Percentiles rank a stretch among this genome's conserved stretches.
phyloP scores from a whole-genome alignment of 2,888 invertebrate species.

The Tethea ocularis region DNA sequence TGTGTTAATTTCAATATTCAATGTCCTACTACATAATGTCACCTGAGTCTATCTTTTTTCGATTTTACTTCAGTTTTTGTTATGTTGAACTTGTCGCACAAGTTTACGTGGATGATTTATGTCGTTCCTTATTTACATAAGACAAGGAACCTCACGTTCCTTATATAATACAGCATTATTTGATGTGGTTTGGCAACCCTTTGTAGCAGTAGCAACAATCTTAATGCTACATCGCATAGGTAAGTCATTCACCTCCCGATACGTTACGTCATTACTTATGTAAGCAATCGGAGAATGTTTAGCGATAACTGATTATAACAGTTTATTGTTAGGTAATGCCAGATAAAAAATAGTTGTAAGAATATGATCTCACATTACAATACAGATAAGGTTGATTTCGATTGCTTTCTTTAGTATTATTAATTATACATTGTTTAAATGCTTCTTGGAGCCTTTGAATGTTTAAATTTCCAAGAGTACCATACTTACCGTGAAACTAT shows the following conservation, averaged over 20 bases:
- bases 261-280: constrained; percentile 29
- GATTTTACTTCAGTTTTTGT: too few relatives aligned
- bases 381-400: not conserved
- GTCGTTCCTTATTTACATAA: not conserved
- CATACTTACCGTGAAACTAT: too few relatives aligned
- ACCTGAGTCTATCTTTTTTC: too few relatives aligned
- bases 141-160: not conserved
- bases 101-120: too few relatives aligned
- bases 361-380: not conserved
- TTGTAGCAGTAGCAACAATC: not conserved
- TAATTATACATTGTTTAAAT: not conserved
- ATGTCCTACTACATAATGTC: too few relatives aligned
- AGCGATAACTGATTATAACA: constrained; percentile 25
- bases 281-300: constrained; percentile 20
- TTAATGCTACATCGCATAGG: constrained; percentile 2
- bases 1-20: too few relatives aligned
- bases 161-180: not conserved
- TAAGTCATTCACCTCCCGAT: constrained; percentile 30
- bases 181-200: not conserved
- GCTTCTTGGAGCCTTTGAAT: too few relatives aligned
- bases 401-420: not conserved
- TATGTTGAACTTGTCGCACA: not conserved
- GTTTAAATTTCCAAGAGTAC: too few relatives aligned
- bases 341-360: not conserved
- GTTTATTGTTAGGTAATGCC: constrained; percentile 13